Evolutionary conservation across 2,888 invertebrate species (phyloP).

Genomic region (Mongoloraphidia duomilia): DNA sequence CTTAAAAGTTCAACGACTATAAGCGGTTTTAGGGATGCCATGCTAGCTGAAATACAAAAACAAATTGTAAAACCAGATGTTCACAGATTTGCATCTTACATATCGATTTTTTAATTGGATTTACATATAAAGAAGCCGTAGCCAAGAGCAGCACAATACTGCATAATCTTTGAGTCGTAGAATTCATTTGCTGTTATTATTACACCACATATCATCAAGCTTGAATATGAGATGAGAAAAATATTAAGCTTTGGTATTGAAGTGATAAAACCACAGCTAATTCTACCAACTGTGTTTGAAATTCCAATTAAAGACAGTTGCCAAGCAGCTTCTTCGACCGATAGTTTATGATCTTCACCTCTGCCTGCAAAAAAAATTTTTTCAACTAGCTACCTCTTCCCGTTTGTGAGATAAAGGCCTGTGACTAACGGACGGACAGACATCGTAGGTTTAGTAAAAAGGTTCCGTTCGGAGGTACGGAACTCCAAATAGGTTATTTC

Average conservation of each 20-base stretch:
- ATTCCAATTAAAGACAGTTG: conserved; percentile 57
- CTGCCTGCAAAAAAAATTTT: conserved; percentile 24
- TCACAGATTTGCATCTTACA: no score
- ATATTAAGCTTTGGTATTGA: conserved; percentile 44
- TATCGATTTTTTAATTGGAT: neutral
- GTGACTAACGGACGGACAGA: no score
- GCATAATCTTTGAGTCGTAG: conserved; percentile 31
- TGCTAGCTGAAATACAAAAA: conserved; percentile 44
- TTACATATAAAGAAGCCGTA: conserved; percentile 55
- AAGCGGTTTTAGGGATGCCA: conserved; percentile 59
- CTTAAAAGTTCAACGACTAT: conserved; percentile 83
- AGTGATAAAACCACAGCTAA: conserved; percentile 48
- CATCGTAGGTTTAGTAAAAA: no score
- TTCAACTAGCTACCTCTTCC: no score
- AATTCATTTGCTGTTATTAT: conserved; percentile 41
- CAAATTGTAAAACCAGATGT: neutral
- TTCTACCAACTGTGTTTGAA: conserved; percentile 52
- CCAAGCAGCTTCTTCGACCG: conserved; percentile 32
- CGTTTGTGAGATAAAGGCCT: no score
- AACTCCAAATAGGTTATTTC: no score
- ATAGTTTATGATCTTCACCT: conserved; percentile 32
- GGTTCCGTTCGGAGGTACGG: no score
- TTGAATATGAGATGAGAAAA: conserved; percentile 48
- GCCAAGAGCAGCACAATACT: conserved; percentile 41
- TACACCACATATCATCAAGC: conserved; percentile 47